Evolutionary conservation across 2,888 invertebrate species (phyloP).

Genomic region (Acanthosoma haemorrhoidale): DNA sequence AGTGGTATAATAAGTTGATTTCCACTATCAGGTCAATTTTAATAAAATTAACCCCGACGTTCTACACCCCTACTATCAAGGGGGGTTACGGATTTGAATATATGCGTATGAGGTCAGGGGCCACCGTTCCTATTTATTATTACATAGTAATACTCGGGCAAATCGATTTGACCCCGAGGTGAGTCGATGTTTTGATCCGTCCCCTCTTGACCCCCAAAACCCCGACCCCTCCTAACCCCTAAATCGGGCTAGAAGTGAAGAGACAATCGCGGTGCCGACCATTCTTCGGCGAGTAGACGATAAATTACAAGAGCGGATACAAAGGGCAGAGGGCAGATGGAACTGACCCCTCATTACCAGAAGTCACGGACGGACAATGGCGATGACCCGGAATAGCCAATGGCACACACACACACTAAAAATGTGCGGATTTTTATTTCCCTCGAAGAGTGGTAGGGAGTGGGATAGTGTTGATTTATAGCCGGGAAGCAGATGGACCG

Average conservation of each 20-base stretch:
- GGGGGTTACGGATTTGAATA: background rate
- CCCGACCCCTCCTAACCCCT: background rate
- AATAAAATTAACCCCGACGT: too few species aligned
- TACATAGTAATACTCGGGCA: background rate
- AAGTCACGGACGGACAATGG: background rate
- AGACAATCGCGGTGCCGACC: background rate
- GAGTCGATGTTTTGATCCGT: background rate
- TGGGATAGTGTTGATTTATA: background rate
- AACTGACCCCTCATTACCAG: conserved; percentile 16
- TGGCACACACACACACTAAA: background rate
- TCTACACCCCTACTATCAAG: too few species aligned
- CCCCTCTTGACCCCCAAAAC: background rate
- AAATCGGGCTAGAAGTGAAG: too few species aligned
- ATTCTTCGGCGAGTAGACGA: background rate
- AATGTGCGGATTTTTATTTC: conserved; percentile 25
- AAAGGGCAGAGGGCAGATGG: conserved; percentile 16
- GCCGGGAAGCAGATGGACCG: background rate
- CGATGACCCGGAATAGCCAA: background rate
- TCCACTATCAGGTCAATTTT: too few species aligned
- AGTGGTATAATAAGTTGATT: too few species aligned
- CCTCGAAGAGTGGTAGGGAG: background rate
- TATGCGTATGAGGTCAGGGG: background rate
- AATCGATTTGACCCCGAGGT: background rate
- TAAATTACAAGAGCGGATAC: conserved; percentile 4
- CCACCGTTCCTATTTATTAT: background rate